phyloP scores from a whole-genome alignment of 2,797 vertebrate genomes.

The Mareca penelope region DNA sequence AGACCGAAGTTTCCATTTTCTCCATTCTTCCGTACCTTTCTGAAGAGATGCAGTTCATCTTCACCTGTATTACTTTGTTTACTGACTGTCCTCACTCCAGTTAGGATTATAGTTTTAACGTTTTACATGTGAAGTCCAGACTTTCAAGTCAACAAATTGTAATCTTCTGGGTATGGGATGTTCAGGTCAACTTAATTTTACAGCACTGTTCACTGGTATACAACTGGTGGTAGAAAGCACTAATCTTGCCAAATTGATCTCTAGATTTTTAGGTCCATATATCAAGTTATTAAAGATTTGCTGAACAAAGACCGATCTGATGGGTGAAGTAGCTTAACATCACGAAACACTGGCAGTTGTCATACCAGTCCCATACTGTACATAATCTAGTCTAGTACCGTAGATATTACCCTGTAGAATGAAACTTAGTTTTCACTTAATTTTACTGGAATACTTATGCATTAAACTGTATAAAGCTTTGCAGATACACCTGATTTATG shows the following conservation, averaged over 20 bases:
- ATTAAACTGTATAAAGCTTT: slow-evolving; percentile 50
- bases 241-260: slow-evolving; percentile 43
- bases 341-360: slow-evolving; percentile 19
- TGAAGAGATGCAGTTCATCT: slow-evolving; percentile 57
- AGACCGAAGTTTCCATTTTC: not conserved
- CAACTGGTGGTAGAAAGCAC: not conserved
- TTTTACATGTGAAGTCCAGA: slow-evolving; percentile 39
- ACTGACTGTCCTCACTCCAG: slow-evolving; percentile 42
- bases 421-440: slow-evolving; percentile 52
- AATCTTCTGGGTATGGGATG: slow-evolving; percentile 42
- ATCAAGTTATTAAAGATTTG: not conserved
- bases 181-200: not conserved
- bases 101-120: slow-evolving; percentile 39
- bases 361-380: slow-evolving; percentile 65
- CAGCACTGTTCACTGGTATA: not conserved
- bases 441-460: slow-evolving; percentile 55
- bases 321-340: slow-evolving; percentile 29
- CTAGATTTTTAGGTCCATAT: not conserved
- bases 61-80: slow-evolving; percentile 36
- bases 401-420: slow-evolving; percentile 62
- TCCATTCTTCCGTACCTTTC: slow-evolving; percentile 38
- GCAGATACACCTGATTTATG: not conserved
- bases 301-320: not conserved
- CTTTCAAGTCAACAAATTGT: slow-evolving; percentile 50
- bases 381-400: slow-evolving; percentile 65